These are phyloP conservation scores for Cephus nigrinus DNA, from an alignment of 2,888 invertebrate species.

Conservation along the genomic window DNA sequence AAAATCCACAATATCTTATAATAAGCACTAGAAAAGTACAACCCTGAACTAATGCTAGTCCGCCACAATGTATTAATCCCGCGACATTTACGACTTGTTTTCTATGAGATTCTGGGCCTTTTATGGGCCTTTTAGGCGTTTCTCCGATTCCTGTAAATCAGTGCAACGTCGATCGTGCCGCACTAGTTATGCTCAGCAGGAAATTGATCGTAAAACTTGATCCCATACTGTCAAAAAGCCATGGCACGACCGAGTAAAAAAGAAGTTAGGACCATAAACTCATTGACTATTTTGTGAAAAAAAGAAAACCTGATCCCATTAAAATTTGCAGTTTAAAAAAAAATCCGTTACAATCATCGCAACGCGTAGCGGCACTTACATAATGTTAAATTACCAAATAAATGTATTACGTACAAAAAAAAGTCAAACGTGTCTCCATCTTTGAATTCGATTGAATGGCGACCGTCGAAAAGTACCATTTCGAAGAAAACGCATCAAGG, in stretches of 20 bases:
- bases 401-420: background rate
- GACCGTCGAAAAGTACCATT: background rate
- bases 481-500: conserved; percentile 1
- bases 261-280: background rate
- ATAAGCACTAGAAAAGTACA: background rate
- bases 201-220: conserved; percentile 46
- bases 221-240: conserved; percentile 1
- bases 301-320: background rate
- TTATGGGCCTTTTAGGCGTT: conserved; percentile 29
- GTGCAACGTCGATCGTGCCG: conserved; percentile 14
- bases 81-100: conserved; percentile 42
- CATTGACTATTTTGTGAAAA: background rate
- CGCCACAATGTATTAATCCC: conserved; percentile 41
- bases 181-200: conserved; percentile 32
- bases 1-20: background rate
- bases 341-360: background rate
- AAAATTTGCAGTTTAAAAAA: background rate
- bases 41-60: background rate
- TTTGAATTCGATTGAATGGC: background rate
- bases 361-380: background rate
- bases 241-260: background rate
- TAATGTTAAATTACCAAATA: background rate
- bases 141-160: conserved; percentile 33
- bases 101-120: conserved; percentile 22
- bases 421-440: background rate